These are phyloP conservation scores for Drosophila anceps DNA, from an alignment of 2,888 invertebrate species.

Conservation along the genomic window DNA sequence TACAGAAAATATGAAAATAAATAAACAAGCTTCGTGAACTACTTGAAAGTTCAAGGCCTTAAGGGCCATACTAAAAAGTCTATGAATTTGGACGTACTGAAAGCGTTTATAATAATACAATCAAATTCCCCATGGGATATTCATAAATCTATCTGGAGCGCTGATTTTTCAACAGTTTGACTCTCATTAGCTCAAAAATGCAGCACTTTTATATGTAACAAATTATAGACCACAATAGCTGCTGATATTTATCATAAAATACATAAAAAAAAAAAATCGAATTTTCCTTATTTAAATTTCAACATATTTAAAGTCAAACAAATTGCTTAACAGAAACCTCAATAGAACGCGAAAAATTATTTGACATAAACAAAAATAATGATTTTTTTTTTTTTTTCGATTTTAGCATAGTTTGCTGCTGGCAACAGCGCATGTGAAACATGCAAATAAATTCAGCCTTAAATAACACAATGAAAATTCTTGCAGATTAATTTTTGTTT, in stretches of 20 bases:
- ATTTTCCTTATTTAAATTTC: neutral
- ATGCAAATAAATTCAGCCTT: slow-evolving; percentile 43
- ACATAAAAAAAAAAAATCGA: neutral
- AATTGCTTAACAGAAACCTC: neutral
- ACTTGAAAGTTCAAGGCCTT: neutral
- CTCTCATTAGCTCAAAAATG: neutral
- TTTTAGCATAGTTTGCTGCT: neutral
- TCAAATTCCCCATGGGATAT: no score
- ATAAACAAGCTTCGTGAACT: neutral
- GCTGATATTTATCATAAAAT: neutral
- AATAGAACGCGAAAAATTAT: neutral
- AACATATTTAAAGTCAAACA: neutral
- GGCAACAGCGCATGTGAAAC: neutral
- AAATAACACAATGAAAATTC: slow-evolving; percentile 31
- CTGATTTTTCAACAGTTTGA: neutral
- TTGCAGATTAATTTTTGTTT: slow-evolving; percentile 30
- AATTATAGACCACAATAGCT: neutral
- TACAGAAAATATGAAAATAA: neutral
- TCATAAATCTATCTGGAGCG: no score
- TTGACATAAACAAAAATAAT: neutral
- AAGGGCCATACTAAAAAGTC: no score
- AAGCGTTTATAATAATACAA: no score
- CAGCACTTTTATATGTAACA: neutral
- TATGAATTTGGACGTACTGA: no score
- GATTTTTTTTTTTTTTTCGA: no score